A percentile compares a stretch with the other conserved stretches of the same genome.
phyloP scores from a whole-genome alignment of 2,888 invertebrate genomes.

The Oxyscelio sp. region DNA sequence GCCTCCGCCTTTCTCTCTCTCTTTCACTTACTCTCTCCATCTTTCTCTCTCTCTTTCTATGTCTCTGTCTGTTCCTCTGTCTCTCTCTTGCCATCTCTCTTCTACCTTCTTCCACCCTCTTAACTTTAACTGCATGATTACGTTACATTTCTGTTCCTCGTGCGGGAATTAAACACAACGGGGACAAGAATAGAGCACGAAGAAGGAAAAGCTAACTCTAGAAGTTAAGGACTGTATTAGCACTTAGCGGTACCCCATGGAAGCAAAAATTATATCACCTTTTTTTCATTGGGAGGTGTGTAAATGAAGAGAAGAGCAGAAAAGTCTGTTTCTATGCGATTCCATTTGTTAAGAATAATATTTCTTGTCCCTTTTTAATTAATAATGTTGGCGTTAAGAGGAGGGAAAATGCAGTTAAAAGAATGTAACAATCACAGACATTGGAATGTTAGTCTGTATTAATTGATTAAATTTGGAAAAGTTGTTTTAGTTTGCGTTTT shows the following conservation, averaged over 20 bases:
- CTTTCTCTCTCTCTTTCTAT: constrained; percentile 1
- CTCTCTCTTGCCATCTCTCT: background rate
- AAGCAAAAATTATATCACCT: constrained; percentile 26
- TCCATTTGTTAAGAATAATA: too few relatives aligned
- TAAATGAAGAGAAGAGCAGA: too few relatives aligned
- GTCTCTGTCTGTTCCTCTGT: background rate
- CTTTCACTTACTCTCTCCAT: background rate
- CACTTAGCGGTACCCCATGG: constrained; percentile 41
- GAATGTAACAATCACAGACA: too few relatives aligned
- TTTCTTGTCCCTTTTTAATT: too few relatives aligned
- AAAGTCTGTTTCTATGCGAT: too few relatives aligned
- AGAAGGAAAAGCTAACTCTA: constrained; percentile 48
- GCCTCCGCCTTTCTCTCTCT: constrained; percentile 64
- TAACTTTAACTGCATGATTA: constrained; percentile 68
- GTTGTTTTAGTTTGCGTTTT: too few relatives aligned
- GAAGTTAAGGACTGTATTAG: constrained; percentile 52
- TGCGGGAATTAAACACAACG: constrained; percentile 68
- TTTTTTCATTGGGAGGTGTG: too few relatives aligned
- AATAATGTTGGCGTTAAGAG: too few relatives aligned
- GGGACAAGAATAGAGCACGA: constrained; percentile 55
- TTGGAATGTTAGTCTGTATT: too few relatives aligned
- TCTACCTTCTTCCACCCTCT: constrained; percentile 63
- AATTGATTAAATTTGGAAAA: too few relatives aligned
- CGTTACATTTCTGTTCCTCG: constrained; percentile 68
- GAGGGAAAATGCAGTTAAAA: too few relatives aligned